Evolutionary conservation across 2,888 invertebrate species (phyloP), one percentile per base, ranked within the genome.

Genomic region (Vesta saturnalis): DNA sequence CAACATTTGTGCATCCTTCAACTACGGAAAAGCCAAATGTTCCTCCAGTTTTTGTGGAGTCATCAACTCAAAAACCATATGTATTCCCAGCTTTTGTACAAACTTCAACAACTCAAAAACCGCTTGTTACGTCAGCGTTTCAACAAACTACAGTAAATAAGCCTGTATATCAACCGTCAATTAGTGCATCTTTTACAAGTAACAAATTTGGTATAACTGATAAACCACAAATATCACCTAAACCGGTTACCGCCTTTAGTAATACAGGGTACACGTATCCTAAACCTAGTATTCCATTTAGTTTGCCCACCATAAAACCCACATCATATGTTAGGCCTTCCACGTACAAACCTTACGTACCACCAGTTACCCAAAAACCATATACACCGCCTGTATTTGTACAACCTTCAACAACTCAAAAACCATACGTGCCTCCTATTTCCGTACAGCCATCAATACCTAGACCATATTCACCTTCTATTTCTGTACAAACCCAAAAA

Each of bases 361-460:
- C 30, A 6, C 10, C 12, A 43, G 14, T 14, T 5, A 47, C 47
- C 2, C n/a, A 15, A 16, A 47, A 47, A 16, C 47, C 47, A 15
- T 47, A 47, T 8, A 14, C 15, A 4, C 43, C 43, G 15, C 47
- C 47, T 14, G 43, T n/a, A 43, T 43, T 43, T 14, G 43, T 43
- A 5, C 43, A 43, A 43, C n/a, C 43, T n/a, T 16, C 47, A 47
- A 47, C 43, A n/a, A 43, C 47, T 47, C 47, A 47, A 47, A 47
- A 16, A 15, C 47, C 47, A 4, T 47, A 47, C 16, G 47, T 47
- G 15, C 47, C 47, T 4, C 43, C 43, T 5, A 4, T 14, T 6
- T n/a, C n/a, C n/a, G n/a, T n/a, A n/a, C n/a, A n/a, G n/a, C n/a
- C n/a, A n/a, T n/a, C n/a, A n/a, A n/a, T n/a, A 49, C 15, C 6